A percentile compares a stretch with the other conserved stretches of the same genome.
phyloP scores from a whole-genome alignment of 2,888 invertebrate species.

The Lutraria lutraria region DNA sequence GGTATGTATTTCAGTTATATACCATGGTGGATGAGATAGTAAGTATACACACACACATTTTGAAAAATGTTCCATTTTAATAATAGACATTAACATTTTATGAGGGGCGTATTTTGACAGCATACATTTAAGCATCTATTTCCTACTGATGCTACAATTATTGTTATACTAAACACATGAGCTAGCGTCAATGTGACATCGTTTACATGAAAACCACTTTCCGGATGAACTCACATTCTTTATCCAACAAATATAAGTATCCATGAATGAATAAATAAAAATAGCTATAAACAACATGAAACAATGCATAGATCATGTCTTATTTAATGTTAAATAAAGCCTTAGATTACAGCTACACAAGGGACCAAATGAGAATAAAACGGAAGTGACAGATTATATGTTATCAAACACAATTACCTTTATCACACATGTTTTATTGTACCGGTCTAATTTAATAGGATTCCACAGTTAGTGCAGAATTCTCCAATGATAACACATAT shows the following conservation, averaged over 20 bases:
- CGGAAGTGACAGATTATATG: constrained; percentile 47
- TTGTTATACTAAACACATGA: background rate
- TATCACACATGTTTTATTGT: constrained; percentile 36
- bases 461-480: background rate
- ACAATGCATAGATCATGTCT: constrained; percentile 8
- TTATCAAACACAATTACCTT: constrained; percentile 35
- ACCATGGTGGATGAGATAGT: too few species aligned
- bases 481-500: background rate
- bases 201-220: background rate
- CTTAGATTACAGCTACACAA: background rate
- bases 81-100: background rate
- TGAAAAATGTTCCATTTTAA: background rate
- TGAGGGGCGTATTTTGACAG: too few species aligned
- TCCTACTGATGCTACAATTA: too few species aligned
- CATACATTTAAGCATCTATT: too few species aligned
- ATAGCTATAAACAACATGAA: background rate
- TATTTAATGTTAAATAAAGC: background rate
- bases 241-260: background rate
- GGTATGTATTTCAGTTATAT: too few species aligned
- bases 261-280: constrained; percentile 28
- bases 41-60: too few species aligned
- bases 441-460: background rate
- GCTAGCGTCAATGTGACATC: background rate
- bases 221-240: background rate
- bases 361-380: constrained; percentile 23